Evolutionary conservation across 1,140 invertebrate genomes (phyloP).

Genomic region (Drosophila yakuba): DNA sequence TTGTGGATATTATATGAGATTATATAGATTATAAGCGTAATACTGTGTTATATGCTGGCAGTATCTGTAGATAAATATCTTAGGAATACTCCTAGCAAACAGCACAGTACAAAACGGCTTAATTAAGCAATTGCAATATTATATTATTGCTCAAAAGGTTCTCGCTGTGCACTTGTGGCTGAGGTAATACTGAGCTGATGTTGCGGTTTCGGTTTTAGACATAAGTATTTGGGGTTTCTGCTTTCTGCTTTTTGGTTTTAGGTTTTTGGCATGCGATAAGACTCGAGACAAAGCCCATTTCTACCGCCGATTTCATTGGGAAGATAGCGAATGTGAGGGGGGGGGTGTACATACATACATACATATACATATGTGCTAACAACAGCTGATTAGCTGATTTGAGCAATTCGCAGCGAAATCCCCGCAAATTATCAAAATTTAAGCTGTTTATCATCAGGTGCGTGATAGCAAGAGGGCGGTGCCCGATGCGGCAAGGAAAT

Average conservation of each 20-base stretch:
- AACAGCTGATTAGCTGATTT: constrained; percentile 31
- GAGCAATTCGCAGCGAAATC: constrained; percentile 34
- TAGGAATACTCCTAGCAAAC: no score
- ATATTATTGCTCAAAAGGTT: background rate
- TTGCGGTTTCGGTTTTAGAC: constrained; percentile 14
- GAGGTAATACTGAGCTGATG: constrained; percentile 30
- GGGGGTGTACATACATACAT: no score
- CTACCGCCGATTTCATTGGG: background rate
- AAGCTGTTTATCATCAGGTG: constrained; percentile 32
- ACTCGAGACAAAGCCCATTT: constrained; percentile 1
- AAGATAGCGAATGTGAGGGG: background rate
- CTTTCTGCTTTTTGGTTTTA: background rate
- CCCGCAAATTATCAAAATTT: constrained; percentile 38
- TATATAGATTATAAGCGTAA: no score
- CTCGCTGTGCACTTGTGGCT: constrained; percentile 7
- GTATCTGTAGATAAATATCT: no score
- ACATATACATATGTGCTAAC: background rate
- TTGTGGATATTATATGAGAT: no score
- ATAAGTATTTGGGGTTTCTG: constrained; percentile 3
- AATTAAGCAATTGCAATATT: background rate
- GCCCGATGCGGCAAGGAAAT: constrained; percentile 35
- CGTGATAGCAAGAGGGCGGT: background rate
- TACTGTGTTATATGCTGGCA: no score
- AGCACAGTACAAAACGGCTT: no score
- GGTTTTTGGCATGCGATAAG: constrained; percentile 45